Evolutionary conservation across 2,113 vertebrate genomes (phyloP), one percentile per base, ranked within the genome.

Genomic region (Galemys pyrenaicus): DNA sequence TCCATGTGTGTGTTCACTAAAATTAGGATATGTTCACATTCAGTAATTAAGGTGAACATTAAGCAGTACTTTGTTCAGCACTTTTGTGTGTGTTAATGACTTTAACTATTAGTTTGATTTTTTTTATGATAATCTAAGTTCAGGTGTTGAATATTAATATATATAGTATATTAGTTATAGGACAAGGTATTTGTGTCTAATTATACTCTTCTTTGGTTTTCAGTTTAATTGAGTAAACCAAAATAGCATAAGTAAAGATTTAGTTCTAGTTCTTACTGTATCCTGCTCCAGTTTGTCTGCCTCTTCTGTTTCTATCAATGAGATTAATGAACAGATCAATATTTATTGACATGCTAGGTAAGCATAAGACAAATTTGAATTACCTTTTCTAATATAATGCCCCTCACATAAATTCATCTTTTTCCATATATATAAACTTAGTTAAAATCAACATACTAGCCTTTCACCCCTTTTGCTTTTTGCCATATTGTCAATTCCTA

Each of bases 61-160:
- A 24, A 19, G 44, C 46, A 67, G 64, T 15, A 41, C 41, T 87
- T 60, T 49, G 0, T 3, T 37, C 81, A 35, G 32, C 15, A 44
- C 6, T 44, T 28, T 54, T 65, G 82, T 71, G 62, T 17, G 24
- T 22, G 26, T 44, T 49, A 67, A 75, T 80, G 20, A 78, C 2
- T 71, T 51, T 74, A 65, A 62, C 30, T 83, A 13, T 9, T 64
- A 16, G 16, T 70, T 70, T 92, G 51, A 91, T 67, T 94, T 97
- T 54, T 75, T 46, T 88, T 74, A 62, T 75, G 13, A 19, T 77
- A 83, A 41, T 32, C 22, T 74, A 70, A 83, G 2, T 37, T 37
- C 26, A n/a, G 39, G 20, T 64, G 4, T 44, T 68, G 9, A 91
- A 22, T 65, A 54, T 20, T 35, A 3, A 24, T 35, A 94, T 51